Evolutionary conservation across 2,888 invertebrate species (phyloP), one percentile per base, ranked within the genome.

Genomic region (Mythimna vitellina): DNA sequence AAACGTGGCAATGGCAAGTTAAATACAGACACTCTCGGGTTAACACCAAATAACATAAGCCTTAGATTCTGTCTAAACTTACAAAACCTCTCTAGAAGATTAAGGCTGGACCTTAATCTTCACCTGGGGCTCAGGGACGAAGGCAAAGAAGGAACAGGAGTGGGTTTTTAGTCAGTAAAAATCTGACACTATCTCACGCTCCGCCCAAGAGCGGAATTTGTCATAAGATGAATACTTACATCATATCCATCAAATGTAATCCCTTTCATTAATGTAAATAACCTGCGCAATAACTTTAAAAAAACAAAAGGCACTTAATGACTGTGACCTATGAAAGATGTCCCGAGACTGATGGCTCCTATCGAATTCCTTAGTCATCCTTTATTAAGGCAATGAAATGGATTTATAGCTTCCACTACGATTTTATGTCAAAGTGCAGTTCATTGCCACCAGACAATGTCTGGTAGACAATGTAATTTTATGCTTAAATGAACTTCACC

Each of bases 351-450:
- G 93, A 94, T 93, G 92, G 90, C 90, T 93, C 87, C 94, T 93
- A 94, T 93, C 92, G 89, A 91, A 93, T 93, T 91, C 92, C 93
- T 93, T 91, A 92, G 92, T 94, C 95, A 92, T 91, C 91, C 92
- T 96, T 96, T 96, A 96, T 95, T 94, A 93, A 93, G 93, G 94
- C 88, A 95, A 95, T 95, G 92, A 96, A 96, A 94, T 92, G 92
- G 94, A 95, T 96, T 96, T 95, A 95, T 94, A 92, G 91, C 93
- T 87, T 91, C 92, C 92, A 93, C 94, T 93, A 93, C 91, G 89
- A 96, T 95, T 96, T 96, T 94, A 96, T 96, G 96, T 95, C 96
- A 95, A 96, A 96, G 95, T 94, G 95, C 93, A 96, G 96, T 96
- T 96, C 96, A 96, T 94, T 95, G 96, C 92, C 96, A 95, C 93